Evolutionary conservation across 1,140 invertebrate genomes (phyloP).

Genomic region (Lanistes nyassanus): DNA sequence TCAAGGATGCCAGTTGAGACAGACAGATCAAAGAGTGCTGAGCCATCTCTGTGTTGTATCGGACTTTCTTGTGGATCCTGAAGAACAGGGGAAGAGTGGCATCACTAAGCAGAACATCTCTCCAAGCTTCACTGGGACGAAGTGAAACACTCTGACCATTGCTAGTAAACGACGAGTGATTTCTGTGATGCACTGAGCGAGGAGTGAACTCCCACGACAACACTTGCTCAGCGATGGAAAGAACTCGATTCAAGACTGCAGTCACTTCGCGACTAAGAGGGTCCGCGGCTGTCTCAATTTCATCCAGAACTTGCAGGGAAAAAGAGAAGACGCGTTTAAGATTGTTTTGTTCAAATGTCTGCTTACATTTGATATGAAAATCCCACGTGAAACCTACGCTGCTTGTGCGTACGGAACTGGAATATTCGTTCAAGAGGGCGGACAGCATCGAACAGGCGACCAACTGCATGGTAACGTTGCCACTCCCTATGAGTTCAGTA

Average conservation of each 20-base stretch:
- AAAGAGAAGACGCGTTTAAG: constrained; percentile 83
- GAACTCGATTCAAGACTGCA: constrained; percentile 71
- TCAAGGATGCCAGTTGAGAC: constrained; percentile 82
- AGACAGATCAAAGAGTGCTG: constrained; percentile 83
- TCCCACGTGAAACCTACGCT: constrained; percentile 88
- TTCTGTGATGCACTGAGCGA: background rate
- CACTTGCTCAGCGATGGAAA: constrained; percentile 79
- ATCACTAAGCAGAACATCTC: constrained; percentile 80
- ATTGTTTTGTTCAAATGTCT: constrained; percentile 83
- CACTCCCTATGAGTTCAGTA: constrained; percentile 76
- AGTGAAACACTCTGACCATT: constrained; percentile 53
- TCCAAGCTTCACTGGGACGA: constrained; percentile 72
- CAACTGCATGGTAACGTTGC: constrained; percentile 71
- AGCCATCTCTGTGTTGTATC: constrained; percentile 78
- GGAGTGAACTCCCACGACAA: constrained; percentile 81
- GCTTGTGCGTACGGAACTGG: constrained; percentile 83
- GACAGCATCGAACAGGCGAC: constrained; percentile 84
- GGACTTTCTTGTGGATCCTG: constrained; percentile 82
- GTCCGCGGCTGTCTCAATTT: constrained; percentile 71
- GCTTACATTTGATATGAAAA: constrained; percentile 85
- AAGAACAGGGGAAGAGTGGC: constrained; percentile 82
- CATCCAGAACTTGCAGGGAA: constrained; percentile 71
- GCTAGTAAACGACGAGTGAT: constrained; percentile 45
- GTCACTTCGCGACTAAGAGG: constrained; percentile 69
- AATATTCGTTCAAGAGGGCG: constrained; percentile 87